phyloP scores from a whole-genome alignment of 2,113 vertebrate genomes.

The Caretta caretta region DNA sequence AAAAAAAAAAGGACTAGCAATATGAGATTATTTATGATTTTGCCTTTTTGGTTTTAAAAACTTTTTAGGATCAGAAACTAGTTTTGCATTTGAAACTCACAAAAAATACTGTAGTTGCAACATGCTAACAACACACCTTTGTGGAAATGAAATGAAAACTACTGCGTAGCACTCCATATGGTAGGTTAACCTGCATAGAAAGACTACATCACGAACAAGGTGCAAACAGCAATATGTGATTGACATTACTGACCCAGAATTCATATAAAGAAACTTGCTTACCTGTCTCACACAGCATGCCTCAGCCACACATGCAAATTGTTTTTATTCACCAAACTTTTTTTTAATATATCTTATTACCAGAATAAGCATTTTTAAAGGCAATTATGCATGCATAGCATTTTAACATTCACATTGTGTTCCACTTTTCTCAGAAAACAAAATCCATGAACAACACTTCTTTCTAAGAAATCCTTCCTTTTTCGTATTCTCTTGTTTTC shows the following conservation, averaged over 20 bases:
- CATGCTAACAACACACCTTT: conserved; percentile 67
- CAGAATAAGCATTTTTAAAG: conserved; percentile 78
- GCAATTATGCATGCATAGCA: conserved; percentile 83
- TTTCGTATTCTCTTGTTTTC: conserved; percentile 23
- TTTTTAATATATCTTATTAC: conserved; percentile 73
- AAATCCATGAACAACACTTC: conserved; percentile 80
- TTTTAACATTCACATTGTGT: conserved; percentile 80
- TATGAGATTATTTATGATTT: neutral
- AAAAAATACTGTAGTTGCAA: conserved; percentile 34
- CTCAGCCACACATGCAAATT: conserved; percentile 88
- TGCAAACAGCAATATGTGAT: conserved; percentile 36
- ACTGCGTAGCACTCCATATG: conserved; percentile 54
- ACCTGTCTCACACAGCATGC: conserved; percentile 88
- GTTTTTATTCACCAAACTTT: conserved; percentile 76
- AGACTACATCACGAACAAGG: conserved; percentile 21
- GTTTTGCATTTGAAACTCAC: conserved; percentile 30
- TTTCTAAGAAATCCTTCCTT: conserved; percentile 62
- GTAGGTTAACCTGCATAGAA: conserved; percentile 53
- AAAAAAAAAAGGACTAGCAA: neutral
- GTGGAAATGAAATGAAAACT: conserved; percentile 81
- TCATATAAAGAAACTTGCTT: conserved; percentile 74
- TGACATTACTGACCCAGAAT: conserved; percentile 25
- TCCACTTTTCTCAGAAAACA: conserved; percentile 68
- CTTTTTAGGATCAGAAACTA: conserved; percentile 19
- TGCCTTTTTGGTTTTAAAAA: conserved; percentile 23